These are phyloP conservation scores for Hippopotamus amphibius DNA, from an alignment of 2,113 vertebrate genomes.

Conservation along the genomic window DNA sequence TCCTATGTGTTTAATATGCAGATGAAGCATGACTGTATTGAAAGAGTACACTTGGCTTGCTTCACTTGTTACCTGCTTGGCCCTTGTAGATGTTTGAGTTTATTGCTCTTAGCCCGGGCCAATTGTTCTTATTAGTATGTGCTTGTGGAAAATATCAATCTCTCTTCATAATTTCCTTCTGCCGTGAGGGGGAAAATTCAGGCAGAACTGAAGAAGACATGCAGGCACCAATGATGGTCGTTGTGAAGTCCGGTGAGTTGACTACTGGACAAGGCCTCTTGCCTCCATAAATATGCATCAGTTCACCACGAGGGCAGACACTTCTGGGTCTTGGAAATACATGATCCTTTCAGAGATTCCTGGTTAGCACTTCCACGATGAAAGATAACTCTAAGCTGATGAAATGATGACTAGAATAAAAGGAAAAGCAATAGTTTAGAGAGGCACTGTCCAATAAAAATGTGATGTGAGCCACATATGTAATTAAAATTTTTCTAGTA, in stretches of 20 bases:
- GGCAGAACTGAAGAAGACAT: neutral
- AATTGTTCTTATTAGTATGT: neutral
- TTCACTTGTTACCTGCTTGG: conserved; percentile 2
- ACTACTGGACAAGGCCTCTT: neutral
- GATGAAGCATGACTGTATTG: neutral
- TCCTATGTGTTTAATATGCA: neutral
- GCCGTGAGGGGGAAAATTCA: neutral
- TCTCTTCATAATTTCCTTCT: neutral
- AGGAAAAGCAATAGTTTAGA: neutral
- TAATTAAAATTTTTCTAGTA: neutral
- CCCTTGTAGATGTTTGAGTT: conserved; percentile 12
- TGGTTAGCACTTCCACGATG: neutral
- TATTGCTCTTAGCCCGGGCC: neutral
- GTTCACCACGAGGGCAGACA: neutral
- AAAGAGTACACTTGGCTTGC: neutral
- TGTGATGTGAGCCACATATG: neutral
- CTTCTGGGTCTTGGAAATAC: neutral
- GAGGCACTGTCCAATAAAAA: neutral
- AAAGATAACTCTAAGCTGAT: neutral
- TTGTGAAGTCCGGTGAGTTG: neutral
- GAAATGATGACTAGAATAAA: neutral
- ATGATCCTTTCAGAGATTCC: neutral
- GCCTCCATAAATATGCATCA: neutral
- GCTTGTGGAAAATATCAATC: conserved; percentile 4
- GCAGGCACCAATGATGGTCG: neutral